phyloP scores from a whole-genome alignment of 2,113 vertebrate genomes.

The Melospiza georgiana region DNA sequence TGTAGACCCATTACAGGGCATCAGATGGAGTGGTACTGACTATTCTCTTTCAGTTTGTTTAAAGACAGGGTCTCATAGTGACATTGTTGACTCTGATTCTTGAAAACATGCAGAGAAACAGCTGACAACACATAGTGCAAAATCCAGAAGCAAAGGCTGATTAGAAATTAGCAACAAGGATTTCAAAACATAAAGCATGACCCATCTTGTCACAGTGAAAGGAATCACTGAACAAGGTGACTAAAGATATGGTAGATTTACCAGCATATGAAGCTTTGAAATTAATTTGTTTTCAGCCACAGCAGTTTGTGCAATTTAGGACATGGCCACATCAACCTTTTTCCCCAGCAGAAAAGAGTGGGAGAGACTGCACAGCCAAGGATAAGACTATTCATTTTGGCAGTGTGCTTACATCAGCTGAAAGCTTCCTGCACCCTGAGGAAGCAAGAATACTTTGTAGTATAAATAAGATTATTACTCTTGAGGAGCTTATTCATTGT shows the following conservation, averaged over 20 bases:
- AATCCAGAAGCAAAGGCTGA: not conserved
- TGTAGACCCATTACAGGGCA: not conserved
- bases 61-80: not conserved
- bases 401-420: not conserved
- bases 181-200: not conserved
- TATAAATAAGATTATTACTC: constrained; percentile 20
- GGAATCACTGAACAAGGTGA: not conserved
- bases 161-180: not conserved
- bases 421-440: not conserved
- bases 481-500: not conserved
- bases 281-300: not conserved
- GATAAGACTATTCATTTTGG: not conserved
- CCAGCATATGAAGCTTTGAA: constrained; percentile 3
- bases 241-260: constrained; percentile 21
- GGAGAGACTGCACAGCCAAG: not conserved
- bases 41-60: not conserved
- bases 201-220: not conserved
- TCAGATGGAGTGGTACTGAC: not conserved
- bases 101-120: not conserved
- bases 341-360: not conserved
- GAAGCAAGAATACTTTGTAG: not conserved
- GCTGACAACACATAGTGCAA: not conserved
- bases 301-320: not conserved
- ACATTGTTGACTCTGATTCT: not conserved
- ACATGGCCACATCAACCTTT: not conserved